Evolutionary conservation across 35 echinoderm and acorn worm species (phyloP), one percentile per base, ranked within the genome.

Genomic region (Patiria miniata): DNA sequence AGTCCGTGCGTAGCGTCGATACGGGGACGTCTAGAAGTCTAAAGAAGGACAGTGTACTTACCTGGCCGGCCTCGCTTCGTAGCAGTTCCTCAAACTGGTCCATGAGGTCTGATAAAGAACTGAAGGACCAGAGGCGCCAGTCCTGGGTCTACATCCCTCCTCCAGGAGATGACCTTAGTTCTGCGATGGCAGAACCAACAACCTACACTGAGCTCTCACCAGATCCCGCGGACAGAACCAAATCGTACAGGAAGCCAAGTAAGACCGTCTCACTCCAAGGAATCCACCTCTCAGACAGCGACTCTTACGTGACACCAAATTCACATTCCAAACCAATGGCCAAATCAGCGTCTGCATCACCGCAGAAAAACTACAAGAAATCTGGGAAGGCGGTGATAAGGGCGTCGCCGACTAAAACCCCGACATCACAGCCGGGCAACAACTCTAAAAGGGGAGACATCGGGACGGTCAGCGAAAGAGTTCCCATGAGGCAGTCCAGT

Each of bases 81-180:
- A 47, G 42, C 42, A 47, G 12, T 47, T 73, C 65, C 14, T 32
- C 65, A 26, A 73, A 73, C 29, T 73, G 65, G 65, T 26, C 65
- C 65, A 73, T 73, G 65, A 73, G 26, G 26, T 73, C 65, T 2
- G 65, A 73, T 1, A 73, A 22, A 73, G 2, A 32, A 34, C 65
- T 73, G 65, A 26, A 23, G 34, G 65, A 73, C 34, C 65, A 73
- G 26, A 73, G 65, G 26, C 65, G 65, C 65, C 7, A 73, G 65
- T 73, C 65, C 8, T 73, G 65, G 65, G 14, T 26, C 23, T 73
- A 26, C 26, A 14, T 36, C 26, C 65, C 65, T 26, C 65, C 23
- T 14, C 65, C 29, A 28, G 65, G 34, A 8, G 32, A 23, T 34
- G 65, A 73, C 12, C 42, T 47, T 4, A 12, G 12, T 47, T 6